These are phyloP conservation scores for Homarus americanus DNA, from an alignment of 1,140 invertebrate genomes.

Conservation along the genomic window DNA sequence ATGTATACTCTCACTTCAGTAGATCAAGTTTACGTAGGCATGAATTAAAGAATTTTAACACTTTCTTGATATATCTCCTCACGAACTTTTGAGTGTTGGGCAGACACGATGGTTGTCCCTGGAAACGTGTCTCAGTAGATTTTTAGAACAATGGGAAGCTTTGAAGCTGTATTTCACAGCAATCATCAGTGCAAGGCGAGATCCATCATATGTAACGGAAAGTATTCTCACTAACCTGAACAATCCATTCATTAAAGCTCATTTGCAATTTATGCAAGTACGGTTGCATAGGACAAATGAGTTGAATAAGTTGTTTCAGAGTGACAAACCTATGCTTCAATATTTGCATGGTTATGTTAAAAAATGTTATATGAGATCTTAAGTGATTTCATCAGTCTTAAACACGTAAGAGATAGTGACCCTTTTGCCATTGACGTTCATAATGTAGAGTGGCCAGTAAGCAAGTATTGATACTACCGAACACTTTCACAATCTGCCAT, in stretches of 20 bases:
- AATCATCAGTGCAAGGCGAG: background rate
- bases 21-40: slow-evolving; percentile 18
- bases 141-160: slow-evolving; percentile 18
- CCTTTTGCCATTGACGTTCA: too few species aligned
- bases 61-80: slow-evolving; percentile 32
- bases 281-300: slow-evolving; percentile 37
- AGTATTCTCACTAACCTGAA: slow-evolving; percentile 3
- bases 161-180: slow-evolving; percentile 27
- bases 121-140: background rate
- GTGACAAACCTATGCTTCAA: slow-evolving; percentile 20
- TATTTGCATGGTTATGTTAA: slow-evolving; percentile 32
- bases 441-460: slow-evolving; percentile 27
- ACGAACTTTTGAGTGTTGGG: slow-evolving; percentile 19
- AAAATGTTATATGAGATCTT: slow-evolving; percentile 16
- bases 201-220: slow-evolving; percentile 32
- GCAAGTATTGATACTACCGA: slow-evolving; percentile 14
- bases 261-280: slow-evolving; percentile 22
- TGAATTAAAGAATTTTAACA: slow-evolving; percentile 13
- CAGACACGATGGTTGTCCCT: slow-evolving; percentile 30
- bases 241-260: slow-evolving; percentile 44
- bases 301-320: slow-evolving; percentile 38
- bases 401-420: too few species aligned
- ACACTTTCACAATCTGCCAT: slow-evolving; percentile 11
- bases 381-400: slow-evolving; percentile 35
- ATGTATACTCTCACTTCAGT: slow-evolving; percentile 27